Conservation (phyloP, 2,113 vertebrate species). For the Trematocara variabile region DNA sequence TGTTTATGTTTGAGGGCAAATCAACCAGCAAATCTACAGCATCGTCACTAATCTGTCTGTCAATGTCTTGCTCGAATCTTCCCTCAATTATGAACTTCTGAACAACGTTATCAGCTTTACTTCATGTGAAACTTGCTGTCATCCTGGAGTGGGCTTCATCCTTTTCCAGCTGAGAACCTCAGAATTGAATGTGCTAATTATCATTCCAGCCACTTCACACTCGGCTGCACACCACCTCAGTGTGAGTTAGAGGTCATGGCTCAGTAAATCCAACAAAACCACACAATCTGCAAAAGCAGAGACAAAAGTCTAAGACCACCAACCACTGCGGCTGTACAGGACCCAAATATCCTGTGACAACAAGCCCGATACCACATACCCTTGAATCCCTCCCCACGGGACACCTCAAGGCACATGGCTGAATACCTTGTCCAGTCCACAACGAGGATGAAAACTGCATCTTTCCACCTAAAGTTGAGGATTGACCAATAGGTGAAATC, state of each 20-base stretch:
- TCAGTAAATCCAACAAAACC: neutral
- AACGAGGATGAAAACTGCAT: neutral
- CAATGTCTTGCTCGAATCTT: neutral
- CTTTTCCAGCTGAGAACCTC: neutral
- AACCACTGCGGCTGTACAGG: neutral
- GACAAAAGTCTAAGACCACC: neutral
- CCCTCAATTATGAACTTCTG: neutral
- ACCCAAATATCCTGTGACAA: neutral
- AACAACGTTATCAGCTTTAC: neutral
- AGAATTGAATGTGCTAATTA: neutral
- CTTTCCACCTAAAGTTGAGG: neutral
- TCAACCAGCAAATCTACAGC: neutral
- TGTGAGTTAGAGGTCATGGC: neutral
- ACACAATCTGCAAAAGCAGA: neutral
- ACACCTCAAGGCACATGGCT: neutral
- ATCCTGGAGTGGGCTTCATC: neutral
- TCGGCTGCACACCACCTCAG: neutral
- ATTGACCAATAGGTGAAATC: neutral
- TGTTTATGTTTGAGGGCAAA: neutral
- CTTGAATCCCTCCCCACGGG: neutral
- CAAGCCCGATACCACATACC: neutral
- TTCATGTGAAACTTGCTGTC: neutral
- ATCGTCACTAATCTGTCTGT: neutral
- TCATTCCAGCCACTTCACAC: neutral
- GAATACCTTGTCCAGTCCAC: neutral